Percentiles rank a stretch among this genome's conserved stretches.
phyloP scores from a whole-genome alignment of 2,797 vertebrate genomes.

The Lepus townsendii region DNA sequence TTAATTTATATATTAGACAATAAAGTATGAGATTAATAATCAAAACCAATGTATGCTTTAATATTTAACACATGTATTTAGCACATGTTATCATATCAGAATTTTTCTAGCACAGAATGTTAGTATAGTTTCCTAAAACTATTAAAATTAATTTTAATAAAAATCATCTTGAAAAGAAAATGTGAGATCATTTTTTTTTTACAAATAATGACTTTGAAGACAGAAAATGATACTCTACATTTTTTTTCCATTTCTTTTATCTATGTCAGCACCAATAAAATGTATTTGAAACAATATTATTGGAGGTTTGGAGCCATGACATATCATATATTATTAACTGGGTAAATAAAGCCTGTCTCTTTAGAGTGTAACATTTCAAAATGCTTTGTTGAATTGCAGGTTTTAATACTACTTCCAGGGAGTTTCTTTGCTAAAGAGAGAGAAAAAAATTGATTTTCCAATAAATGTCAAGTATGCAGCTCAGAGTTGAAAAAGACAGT shows the following conservation, averaged over 20 bases:
- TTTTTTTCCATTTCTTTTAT: not conserved
- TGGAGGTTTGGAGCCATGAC: not conserved
- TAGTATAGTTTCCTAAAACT: not conserved
- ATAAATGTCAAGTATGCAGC: conserved; percentile 58
- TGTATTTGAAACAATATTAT: not conserved
- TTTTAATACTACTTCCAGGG: conserved; percentile 55
- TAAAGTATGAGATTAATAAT: not conserved
- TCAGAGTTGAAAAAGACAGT: conserved; percentile 24
- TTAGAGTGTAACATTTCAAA: conserved; percentile 65
- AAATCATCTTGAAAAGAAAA: not conserved
- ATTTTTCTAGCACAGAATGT: not conserved
- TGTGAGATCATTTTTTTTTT: not conserved
- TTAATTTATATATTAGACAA: conserved; percentile 16
- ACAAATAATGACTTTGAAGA: not conserved
- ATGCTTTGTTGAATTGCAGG: not conserved
- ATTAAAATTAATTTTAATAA: not conserved
- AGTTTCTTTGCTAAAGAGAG: conserved; percentile 40
- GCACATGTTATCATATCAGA: not conserved
- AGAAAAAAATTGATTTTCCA: conserved; percentile 66
- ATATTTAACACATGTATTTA: not conserved
- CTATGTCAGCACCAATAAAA: not conserved
- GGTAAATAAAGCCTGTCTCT: conserved; percentile 54
- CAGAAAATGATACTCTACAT: not conserved
- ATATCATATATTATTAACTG: not conserved
- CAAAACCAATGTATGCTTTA: not conserved